Evolutionary conservation across 2,888 invertebrate genomes (phyloP).

Genomic region (Acrobasis suavella): DNA sequence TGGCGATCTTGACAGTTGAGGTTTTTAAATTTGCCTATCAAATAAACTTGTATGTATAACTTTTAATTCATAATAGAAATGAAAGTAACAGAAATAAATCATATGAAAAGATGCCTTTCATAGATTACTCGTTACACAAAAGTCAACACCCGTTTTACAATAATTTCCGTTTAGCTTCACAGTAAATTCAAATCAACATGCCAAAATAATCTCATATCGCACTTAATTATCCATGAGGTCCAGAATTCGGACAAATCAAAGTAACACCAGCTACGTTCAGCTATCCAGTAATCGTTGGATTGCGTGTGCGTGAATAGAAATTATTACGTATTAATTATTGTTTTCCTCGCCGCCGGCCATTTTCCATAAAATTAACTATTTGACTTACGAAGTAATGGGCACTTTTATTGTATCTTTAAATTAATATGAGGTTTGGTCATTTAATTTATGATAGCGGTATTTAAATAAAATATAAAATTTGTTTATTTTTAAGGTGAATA

Average conservation of each 20-base stretch:
- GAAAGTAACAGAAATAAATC: not conserved
- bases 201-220: conserved; percentile 7
- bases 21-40: no score
- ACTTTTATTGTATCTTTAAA: conserved; percentile 14
- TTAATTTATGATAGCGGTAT: not conserved
- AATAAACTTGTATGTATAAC: no score
- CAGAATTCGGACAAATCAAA: conserved; percentile 20
- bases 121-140: not conserved
- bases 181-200: conserved; percentile 12
- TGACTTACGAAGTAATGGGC: conserved; percentile 14
- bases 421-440: not conserved
- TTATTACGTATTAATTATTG: conserved; percentile 22
- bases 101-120: not conserved
- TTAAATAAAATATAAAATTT: no score
- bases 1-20: no score
- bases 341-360: conserved; percentile 9
- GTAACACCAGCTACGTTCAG: conserved; percentile 11
- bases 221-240: conserved; percentile 15
- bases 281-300: conserved; percentile 13
- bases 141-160: not conserved
- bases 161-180: conserved; percentile 4
- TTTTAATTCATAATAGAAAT: no score
- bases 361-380: conserved; percentile 23
- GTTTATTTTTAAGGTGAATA: no score
- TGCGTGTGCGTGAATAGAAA: conserved; percentile 23